phyloP scores from a whole-genome alignment of 2,113 vertebrate species.

The Nothocercus julius region DNA sequence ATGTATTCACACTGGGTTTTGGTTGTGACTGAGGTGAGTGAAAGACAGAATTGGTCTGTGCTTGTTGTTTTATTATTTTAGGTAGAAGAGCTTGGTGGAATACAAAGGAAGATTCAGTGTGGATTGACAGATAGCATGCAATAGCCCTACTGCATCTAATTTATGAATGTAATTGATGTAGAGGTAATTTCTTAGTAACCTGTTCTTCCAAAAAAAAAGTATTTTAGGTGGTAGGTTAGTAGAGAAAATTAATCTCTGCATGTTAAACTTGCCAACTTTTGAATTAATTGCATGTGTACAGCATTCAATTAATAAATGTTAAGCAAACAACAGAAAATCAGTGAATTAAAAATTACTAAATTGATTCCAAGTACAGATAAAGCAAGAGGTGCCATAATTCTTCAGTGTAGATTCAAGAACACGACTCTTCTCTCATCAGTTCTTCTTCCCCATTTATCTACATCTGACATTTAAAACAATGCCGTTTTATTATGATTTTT shows the following conservation, averaged over 20 bases:
- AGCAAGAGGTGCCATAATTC: conserved; percentile 58
- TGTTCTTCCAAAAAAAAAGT: conserved; percentile 39
- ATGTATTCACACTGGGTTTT: not conserved
- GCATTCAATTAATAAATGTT: conserved; percentile 81
- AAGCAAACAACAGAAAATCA: conserved; percentile 77
- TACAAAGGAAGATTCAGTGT: conserved; percentile 45
- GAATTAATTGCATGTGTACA: conserved; percentile 75
- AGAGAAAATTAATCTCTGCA: conserved; percentile 78
- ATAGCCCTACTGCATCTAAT: conserved; percentile 52
- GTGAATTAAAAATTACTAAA: conserved; percentile 80
- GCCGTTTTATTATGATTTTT: conserved; percentile 71
- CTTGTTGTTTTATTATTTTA: conserved; percentile 30
- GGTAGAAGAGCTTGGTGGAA: conserved; percentile 25
- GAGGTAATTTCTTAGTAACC: conserved; percentile 70
- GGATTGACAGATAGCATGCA: conserved; percentile 67
- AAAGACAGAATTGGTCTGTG: not conserved
- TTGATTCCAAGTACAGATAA: conserved; percentile 74
- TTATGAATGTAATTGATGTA: conserved; percentile 72
- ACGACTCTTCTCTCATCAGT: conserved; percentile 4
- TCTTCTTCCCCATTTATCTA: conserved; percentile 32
- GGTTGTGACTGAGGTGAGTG: not conserved
- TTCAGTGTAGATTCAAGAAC: conserved; percentile 42
- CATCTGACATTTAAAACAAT: conserved; percentile 61
- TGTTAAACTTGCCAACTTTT: conserved; percentile 76
- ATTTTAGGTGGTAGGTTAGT: conserved; percentile 70